A percentile compares a stretch with the other conserved stretches of the same genome.
These are phyloP conservation scores for Labrus mixtus DNA, from an alignment of 2,113 vertebrate species.

Conservation along the genomic window DNA sequence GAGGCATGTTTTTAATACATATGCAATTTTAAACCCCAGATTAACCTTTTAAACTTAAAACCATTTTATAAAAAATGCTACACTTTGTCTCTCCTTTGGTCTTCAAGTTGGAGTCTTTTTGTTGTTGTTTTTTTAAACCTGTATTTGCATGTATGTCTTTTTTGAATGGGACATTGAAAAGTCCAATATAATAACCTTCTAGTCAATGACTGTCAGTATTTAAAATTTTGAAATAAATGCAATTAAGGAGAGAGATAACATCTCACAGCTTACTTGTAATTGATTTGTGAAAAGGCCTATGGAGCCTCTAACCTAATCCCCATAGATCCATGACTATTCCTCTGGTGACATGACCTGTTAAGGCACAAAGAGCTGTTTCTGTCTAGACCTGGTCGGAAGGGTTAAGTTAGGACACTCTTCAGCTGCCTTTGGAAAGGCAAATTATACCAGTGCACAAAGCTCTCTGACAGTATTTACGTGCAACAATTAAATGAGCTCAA, in stretches of 20 bases:
- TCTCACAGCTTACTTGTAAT: constrained; percentile 34
- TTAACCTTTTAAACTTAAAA: no score
- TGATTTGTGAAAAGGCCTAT: constrained; percentile 58
- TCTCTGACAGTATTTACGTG: constrained; percentile 26
- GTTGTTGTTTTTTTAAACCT: no score
- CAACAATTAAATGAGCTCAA: constrained; percentile 27
- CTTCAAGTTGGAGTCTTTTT: no score
- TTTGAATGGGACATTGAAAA: no score
- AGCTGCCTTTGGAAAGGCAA: constrained; percentile 11
- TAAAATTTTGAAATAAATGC: constrained; percentile 35
- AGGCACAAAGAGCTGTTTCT: not conserved
- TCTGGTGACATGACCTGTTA: constrained; percentile 26
- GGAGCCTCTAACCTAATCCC: constrained; percentile 34
- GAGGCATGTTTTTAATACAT: no score
- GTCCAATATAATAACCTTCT: constrained; percentile 27
- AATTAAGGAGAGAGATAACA: constrained; percentile 48
- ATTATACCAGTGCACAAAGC: constrained; percentile 37
- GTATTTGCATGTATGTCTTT: no score
- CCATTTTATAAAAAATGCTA: no score
- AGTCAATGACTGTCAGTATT: constrained; percentile 25
- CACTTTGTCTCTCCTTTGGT: no score
- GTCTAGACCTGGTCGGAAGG: constrained; percentile 7
- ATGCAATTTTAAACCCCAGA: no score
- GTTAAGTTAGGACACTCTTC: constrained; percentile 9
- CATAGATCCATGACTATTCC: constrained; percentile 48